Conservation (phyloP, 2,888 invertebrate genomes). For the Drosophila vallismaia region DNA sequence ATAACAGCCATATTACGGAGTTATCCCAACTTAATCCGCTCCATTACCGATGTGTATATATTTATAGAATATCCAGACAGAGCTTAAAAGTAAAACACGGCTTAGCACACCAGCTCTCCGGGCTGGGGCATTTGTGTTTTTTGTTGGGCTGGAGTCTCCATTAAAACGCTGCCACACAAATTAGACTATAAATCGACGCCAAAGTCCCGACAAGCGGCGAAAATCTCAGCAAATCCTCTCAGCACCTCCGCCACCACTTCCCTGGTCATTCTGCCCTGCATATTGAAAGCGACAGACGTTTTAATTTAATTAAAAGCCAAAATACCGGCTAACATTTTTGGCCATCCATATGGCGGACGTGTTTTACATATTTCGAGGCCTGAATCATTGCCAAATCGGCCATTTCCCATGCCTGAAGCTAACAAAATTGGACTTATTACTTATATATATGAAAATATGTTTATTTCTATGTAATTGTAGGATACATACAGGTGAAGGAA, state of each 20-base stretch:
- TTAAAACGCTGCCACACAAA: conserved; percentile 41
- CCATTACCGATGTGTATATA: not conserved
- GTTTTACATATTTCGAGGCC: conserved; percentile 18
- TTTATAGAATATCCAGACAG: not conserved
- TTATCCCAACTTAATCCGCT: not conserved
- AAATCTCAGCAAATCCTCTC: conserved; percentile 50
- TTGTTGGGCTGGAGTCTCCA: conserved; percentile 2
- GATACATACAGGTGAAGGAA: not conserved
- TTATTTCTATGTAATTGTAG: too few species aligned
- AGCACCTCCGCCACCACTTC: not conserved
- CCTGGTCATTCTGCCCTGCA: conserved; percentile 6
- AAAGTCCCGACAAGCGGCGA: conserved; percentile 32
- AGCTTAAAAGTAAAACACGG: conserved; percentile 35
- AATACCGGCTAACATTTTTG: conserved; percentile 37
- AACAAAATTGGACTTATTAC: not conserved
- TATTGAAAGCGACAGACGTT: conserved; percentile 35
- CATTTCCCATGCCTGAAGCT: not conserved
- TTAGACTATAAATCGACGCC: conserved; percentile 44
- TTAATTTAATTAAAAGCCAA: conserved; percentile 54
- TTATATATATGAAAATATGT: not conserved
- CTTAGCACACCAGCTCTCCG: conserved; percentile 24
- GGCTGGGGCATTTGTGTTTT: conserved; percentile 1
- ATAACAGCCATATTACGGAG: not conserved
- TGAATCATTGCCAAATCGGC: conserved; percentile 43
- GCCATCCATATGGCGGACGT: conserved; percentile 5